A percentile compares a stretch with the other conserved stretches of the same genome.
Evolutionary conservation across 2,797 vertebrate species (phyloP).

Genomic region (Mormyrus hasselquistii): DNA sequence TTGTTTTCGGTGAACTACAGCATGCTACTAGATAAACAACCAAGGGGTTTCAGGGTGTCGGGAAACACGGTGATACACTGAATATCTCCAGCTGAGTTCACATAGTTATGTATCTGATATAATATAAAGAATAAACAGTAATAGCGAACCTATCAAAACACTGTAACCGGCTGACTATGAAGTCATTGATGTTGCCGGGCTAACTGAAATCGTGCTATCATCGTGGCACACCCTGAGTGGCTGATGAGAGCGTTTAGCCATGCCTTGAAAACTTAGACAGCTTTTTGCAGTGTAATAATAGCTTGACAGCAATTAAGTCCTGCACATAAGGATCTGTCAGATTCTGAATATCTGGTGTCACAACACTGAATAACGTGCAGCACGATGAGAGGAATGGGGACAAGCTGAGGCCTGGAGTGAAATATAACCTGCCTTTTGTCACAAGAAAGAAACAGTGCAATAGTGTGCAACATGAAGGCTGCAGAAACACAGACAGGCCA

Average conservation of each 20-base stretch:
- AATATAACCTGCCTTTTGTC: slow-evolving; percentile 34
- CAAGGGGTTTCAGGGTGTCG: background rate
- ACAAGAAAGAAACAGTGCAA: background rate
- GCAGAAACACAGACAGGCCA: background rate
- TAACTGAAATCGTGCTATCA: background rate
- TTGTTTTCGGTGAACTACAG: background rate
- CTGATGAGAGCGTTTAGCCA: background rate
- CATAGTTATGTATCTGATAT: background rate
- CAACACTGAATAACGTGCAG: slow-evolving; percentile 34
- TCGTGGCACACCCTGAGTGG: background rate
- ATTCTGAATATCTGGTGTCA: slow-evolving; percentile 33
- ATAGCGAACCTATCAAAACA: background rate
- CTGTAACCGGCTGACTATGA: background rate
- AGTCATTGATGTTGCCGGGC: background rate
- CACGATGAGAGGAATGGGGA: background rate
- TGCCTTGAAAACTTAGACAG: slow-evolving; percentile 19
- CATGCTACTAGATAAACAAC: background rate
- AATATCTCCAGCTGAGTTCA: background rate
- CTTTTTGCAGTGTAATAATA: background rate
- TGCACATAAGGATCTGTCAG: slow-evolving; percentile 29
- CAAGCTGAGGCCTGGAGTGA: slow-evolving; percentile 27
- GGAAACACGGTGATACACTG: background rate
- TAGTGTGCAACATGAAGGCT: background rate
- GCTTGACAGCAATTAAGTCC: slow-evolving; percentile 30
- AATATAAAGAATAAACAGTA: background rate